Base-by-base conservation (phyloP, 1,140 invertebrate genomes). In the Chironomus striatipennis region DNA sequence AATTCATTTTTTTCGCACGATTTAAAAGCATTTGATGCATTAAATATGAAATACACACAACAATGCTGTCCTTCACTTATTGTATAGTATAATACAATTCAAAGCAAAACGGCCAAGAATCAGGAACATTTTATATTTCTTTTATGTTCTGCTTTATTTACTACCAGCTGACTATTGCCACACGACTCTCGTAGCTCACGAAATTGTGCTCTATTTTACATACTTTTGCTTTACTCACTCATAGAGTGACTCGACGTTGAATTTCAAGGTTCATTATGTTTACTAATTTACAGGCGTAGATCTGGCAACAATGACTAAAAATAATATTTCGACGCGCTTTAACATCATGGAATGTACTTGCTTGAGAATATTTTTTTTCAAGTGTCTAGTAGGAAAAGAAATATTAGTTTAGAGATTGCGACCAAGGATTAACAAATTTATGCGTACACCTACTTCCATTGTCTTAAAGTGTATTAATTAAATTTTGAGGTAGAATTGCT, bases 241-340 rank as follows among this genome's bases (percentile, higher is more conserved):
- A 57, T 12, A 5, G 47, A 57, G 15, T 57, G 47, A 12, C n/a
- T 12, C n/a, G 47, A 7, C 12, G 47, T n/a, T n/a, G 47, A 57
- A n/a, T 57, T 57, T 57, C 47, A 57, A 57, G 47, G 47, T 57
- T 57, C 12, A 57, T 57, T 57, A 57, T 57, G 47, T 57, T 57
- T 57, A 57, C 47, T n/a, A n/a, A 57, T n/a, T 57, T 5, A 34
- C 24, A 34, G 24, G 24, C 24, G 24, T 34, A 34, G 24, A 34
- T 34, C 24, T 34, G 5, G 24, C 24, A 34, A 34, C 24, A 34
- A 34, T 2, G 24, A 34, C 24, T 34, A 34, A 34, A 34, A 34
- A 34, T 34, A 2, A 2, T 34, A 34, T 34, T 34, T 34, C 24
- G 24, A 34, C 24, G 24, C 24, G 24, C 2, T 34, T 34, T 34